Percentiles rank a stretch among this genome's conserved stretches.
Conservation (phyloP, 2,888 invertebrate genomes). For the Cremastobaeus sp. region DNA sequence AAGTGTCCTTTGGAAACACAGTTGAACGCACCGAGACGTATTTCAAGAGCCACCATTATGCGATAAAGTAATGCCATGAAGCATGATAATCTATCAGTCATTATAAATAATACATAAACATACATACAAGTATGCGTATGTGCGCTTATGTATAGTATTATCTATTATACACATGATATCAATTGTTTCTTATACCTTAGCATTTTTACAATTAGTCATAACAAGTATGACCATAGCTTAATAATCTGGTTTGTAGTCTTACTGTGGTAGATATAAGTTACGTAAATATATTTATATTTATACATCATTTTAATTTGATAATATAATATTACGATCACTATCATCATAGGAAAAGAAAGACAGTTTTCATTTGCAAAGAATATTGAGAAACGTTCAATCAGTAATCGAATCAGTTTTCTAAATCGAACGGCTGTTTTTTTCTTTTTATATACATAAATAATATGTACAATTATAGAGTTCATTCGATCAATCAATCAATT, state of each 20-base stretch:
- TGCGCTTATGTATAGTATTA: conserved; percentile 41
- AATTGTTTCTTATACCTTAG: conserved; percentile 63
- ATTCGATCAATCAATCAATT: no score
- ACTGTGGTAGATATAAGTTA: conserved; percentile 67
- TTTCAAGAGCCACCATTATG: conserved; percentile 77
- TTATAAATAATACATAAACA: conserved; percentile 60
- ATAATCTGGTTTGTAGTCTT: conserved; percentile 69
- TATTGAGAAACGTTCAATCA: no score
- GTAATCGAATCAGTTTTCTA: no score
- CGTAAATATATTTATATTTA: conserved; percentile 23
- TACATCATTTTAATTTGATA: conserved; percentile 49
- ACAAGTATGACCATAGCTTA: conserved; percentile 69
- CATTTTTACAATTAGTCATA: conserved; percentile 66
- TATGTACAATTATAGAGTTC: no score
- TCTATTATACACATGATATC: conserved; percentile 57
- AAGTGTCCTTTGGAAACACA: conserved; percentile 20
- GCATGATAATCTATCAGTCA: conserved; percentile 72
- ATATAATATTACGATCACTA: no score
- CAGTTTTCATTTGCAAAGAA: no score
- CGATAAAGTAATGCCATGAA: conserved; percentile 76
- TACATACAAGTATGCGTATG: conserved; percentile 25
- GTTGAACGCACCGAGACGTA: conserved; percentile 49
- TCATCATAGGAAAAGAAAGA: no score
- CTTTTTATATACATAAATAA: no score
- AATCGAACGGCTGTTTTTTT: no score